These are phyloP conservation scores for Pseudoatta argentina DNA, from an alignment of 1,140 invertebrate genomes.

Conservation along the genomic window DNA sequence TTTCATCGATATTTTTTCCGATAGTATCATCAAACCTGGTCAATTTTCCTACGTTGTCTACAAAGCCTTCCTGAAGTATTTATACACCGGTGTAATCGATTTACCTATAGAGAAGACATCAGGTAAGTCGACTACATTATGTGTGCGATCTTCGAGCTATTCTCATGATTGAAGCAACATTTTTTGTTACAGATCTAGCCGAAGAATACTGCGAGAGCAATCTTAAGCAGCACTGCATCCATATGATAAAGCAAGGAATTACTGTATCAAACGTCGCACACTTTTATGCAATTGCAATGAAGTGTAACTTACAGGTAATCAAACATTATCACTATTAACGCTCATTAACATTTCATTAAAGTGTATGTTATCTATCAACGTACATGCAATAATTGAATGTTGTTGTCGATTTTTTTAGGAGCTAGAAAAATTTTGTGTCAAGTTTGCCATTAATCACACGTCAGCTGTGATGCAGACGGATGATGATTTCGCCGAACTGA, in stretches of 20 bases:
- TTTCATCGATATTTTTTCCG: neutral
- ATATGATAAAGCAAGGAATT: conserved; percentile 89
- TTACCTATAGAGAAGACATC: conserved; percentile 89
- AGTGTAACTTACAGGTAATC: conserved; percentile 88
- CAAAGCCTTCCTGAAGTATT: conserved; percentile 89
- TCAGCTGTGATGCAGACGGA: conserved; percentile 89
- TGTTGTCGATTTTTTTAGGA: conserved; percentile 82
- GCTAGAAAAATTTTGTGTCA: conserved; percentile 89
- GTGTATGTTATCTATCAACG: too few species aligned
- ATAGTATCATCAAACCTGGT: conserved; percentile 86
- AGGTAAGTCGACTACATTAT: conserved; percentile 82
- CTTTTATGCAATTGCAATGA: conserved; percentile 89
- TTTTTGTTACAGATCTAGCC: conserved; percentile 87
- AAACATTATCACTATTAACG: conserved; percentile 39
- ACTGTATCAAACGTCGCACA: conserved; percentile 89
- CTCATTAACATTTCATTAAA: neutral
- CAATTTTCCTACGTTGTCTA: conserved; percentile 88
- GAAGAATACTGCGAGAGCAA: conserved; percentile 90
- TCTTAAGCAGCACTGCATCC: conserved; percentile 88
- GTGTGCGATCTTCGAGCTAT: neutral
- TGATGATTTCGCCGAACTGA: conserved; percentile 88
- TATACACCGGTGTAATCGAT: conserved; percentile 90
- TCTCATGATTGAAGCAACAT: neutral
- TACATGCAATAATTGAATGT: too few species aligned
- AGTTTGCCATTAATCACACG: conserved; percentile 89